Evolutionary conservation across 1,140 invertebrate species (phyloP), one percentile per base, ranked within the genome.

Genomic region (Epicauta chinensis): DNA sequence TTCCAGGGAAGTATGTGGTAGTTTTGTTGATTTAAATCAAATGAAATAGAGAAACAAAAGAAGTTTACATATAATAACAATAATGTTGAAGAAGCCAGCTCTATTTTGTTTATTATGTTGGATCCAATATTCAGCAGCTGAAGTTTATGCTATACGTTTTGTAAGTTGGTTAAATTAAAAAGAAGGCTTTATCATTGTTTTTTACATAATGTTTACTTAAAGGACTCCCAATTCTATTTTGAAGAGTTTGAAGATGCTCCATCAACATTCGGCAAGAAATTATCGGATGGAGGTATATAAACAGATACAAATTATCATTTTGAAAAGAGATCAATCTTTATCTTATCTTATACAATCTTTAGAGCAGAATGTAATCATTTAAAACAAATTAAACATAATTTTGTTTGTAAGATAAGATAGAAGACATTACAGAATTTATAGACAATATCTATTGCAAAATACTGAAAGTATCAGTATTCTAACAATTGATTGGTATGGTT

Each of bases 141-240:
- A 59, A 51, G 58, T 64, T 14, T 64, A 64, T 49, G 60, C 62
- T 11, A 56, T 60, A 39, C 51, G 47, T 56, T 60, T 51, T 53
- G 62, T 64, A 48, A 64, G 62, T 63, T n/a, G n/a, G n/a, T n/a
- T n/a, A n/a, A n/a, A n/a, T n/a, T n/a, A n/a, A n/a, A n/a, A n/a
- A n/a, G n/a, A n/a, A n/a, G n/a, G n/a, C n/a, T n/a, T n/a, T 29
- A 50, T 41, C 23, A 41, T 31, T 30, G 29, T 29, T 9, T n/a
- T 30, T 14, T 7, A 16, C 16, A 12, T 29, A 9, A 41, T 40
- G 15, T 41, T 30, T 41, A 14, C 42, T 51, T 34, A 34, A 47
- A 64, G 62, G 55, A 62, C 16, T 62, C 60, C 7, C 53, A 62
- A 17, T 62, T 62, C 45, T 64, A 57, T 43, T 62, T 51, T 50